These are phyloP conservation scores for Syrrhaptes paradoxus DNA, from an alignment of 2,113 vertebrate species.

Conservation along the genomic window DNA sequence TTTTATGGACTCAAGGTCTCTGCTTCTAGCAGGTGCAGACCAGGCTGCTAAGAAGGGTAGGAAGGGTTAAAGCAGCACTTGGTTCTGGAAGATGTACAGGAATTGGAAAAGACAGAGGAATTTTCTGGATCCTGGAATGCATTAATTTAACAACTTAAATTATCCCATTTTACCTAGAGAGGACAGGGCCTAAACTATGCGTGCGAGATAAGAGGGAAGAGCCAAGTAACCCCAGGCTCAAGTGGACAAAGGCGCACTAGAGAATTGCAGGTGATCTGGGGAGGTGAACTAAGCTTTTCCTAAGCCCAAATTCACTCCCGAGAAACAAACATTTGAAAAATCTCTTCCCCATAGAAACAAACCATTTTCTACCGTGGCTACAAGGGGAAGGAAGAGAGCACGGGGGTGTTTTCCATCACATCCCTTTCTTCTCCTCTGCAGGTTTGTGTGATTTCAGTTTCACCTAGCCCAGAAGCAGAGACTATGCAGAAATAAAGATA, in stretches of 20 bases:
- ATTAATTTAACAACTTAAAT: conserved; percentile 26
- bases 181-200: background rate
- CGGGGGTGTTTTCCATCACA: background rate
- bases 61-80: conserved; percentile 37
- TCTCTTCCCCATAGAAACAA: background rate
- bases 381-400: background rate
- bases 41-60: background rate
- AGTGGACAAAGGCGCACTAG: background rate
- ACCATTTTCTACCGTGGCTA: background rate
- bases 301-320: background rate
- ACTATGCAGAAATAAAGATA: background rate
- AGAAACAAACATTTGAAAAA: conserved; percentile 32
- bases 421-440: background rate
- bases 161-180: background rate
- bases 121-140: background rate
- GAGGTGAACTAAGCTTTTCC: conserved; percentile 40
- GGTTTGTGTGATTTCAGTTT: background rate
- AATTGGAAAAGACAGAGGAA: conserved; percentile 50
- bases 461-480: background rate
- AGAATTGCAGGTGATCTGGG: background rate
- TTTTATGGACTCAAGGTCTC: background rate
- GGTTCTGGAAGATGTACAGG: conserved; percentile 32
- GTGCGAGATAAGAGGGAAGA: background rate
- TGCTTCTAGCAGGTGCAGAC: conserved; percentile 31
- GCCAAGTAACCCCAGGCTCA: conserved; percentile 4